phyloP scores from a whole-genome alignment of 2,888 invertebrate species.

The Plagodis dolabraria region DNA sequence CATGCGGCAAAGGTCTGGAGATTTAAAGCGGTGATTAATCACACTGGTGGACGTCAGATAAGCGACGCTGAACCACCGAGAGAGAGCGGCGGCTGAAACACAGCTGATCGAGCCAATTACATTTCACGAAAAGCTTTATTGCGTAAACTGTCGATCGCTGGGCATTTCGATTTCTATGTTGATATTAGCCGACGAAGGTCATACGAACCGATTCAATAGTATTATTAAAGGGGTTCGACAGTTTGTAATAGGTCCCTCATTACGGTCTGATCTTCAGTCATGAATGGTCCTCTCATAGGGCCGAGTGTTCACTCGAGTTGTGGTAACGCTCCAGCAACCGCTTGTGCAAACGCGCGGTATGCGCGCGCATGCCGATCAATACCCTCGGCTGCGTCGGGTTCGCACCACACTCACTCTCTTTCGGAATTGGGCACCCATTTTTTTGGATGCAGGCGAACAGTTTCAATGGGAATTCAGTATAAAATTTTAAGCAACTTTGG shows the following conservation, averaged over 20 bases:
- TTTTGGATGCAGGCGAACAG: slow-evolving; percentile 59
- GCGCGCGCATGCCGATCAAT: slow-evolving; percentile 84
- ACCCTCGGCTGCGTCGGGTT: slow-evolving; percentile 72
- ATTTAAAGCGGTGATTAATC: slow-evolving; percentile 72
- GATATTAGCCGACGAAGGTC: slow-evolving; percentile 9
- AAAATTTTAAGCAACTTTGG: slow-evolving; percentile 17
- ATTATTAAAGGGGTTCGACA: slow-evolving; percentile 8
- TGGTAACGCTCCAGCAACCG: slow-evolving; percentile 71
- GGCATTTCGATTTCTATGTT: slow-evolving; percentile 12
- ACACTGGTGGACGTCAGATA: slow-evolving; percentile 68
- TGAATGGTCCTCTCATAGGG: slow-evolving; percentile 68
- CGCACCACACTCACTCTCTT: slow-evolving; percentile 70
- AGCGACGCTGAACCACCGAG: slow-evolving; percentile 48
- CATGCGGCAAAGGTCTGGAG: slow-evolving; percentile 61
- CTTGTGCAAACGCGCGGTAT: slow-evolving; percentile 76
- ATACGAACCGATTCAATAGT: slow-evolving; percentile 10
- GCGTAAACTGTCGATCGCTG: slow-evolving; percentile 33
- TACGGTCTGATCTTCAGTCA: slow-evolving; percentile 53
- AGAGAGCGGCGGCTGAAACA: slow-evolving; percentile 43
- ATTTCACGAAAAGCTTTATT: slow-evolving; percentile 45
- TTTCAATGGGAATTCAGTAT: slow-evolving; percentile 56
- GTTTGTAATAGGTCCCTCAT: slow-evolving; percentile 11
- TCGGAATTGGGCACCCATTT: slow-evolving; percentile 74
- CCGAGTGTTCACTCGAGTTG: slow-evolving; percentile 73
- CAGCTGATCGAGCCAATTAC: slow-evolving; percentile 58